phyloP scores from a whole-genome alignment of 2,113 vertebrate genomes.

The Lanius ludovicianus region DNA sequence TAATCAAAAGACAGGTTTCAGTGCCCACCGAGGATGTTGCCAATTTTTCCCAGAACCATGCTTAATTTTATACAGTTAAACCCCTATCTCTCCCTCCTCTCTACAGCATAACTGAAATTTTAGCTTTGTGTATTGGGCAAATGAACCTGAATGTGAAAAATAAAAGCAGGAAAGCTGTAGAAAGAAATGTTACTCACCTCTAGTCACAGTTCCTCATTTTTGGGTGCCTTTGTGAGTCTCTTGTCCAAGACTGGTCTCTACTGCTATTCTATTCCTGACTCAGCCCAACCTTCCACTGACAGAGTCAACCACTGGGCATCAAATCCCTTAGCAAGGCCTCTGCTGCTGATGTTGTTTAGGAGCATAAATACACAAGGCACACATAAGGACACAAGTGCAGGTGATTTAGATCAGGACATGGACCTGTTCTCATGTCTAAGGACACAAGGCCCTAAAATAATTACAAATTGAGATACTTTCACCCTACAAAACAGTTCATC shows the following conservation, averaged over 20 bases:
- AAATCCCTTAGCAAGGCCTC: neutral
- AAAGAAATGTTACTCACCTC: neutral
- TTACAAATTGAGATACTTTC: neutral
- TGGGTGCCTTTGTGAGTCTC: neutral
- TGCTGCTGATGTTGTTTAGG: neutral
- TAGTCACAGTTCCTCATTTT: neutral
- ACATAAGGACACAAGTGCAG: neutral
- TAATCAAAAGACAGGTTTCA: conserved; percentile 8
- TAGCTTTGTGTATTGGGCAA: neutral
- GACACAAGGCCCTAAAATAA: neutral
- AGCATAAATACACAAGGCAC: neutral
- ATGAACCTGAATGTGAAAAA: neutral
- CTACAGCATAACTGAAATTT: neutral
- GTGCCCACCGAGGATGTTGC: neutral
- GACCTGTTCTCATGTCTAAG: neutral
- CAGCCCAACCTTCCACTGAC: neutral
- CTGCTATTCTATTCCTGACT: neutral
- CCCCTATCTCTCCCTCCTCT: neutral
- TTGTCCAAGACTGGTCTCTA: neutral
- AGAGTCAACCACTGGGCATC: neutral
- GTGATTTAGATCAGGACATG: neutral
- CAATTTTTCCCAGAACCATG: neutral
- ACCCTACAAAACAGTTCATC: too few species aligned
- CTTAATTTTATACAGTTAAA: neutral
- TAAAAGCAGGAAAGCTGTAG: neutral